Conservation (phyloP, 1,140 invertebrate genomes). For the Drosophila nigromelanica region DNA sequence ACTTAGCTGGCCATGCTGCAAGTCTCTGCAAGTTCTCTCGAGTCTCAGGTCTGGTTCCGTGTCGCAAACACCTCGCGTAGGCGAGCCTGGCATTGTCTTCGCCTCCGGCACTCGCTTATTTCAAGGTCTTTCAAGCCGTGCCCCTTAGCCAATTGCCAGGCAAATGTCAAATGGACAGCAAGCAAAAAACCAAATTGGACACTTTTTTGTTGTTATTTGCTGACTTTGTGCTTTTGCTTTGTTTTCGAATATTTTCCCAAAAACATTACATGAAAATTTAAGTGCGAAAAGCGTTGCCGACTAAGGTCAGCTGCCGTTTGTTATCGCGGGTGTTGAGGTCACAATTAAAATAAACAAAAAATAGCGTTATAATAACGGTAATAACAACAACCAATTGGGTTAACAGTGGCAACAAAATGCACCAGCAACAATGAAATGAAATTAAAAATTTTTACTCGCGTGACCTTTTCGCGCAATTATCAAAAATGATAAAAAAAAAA, state of each 20-base stretch:
- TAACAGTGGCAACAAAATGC: slow-evolving; percentile 48
- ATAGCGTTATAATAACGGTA: slow-evolving; percentile 31
- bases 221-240: slow-evolving; percentile 13
- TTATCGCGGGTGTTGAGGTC: slow-evolving; percentile 68
- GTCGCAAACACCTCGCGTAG: slow-evolving; percentile 40
- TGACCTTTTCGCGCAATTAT: slow-evolving; percentile 79
- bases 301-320: slow-evolving; percentile 61
- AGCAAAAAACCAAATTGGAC: slow-evolving; percentile 15
- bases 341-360: slow-evolving; percentile 1
- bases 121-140: slow-evolving; percentile 65
- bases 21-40: slow-evolving; percentile 28
- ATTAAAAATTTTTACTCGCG: slow-evolving; percentile 51
- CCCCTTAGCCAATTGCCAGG: slow-evolving; percentile 72
- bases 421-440: slow-evolving; percentile 33
- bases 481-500: slow-evolving; percentile 58
- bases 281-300: slow-evolving; percentile 51
- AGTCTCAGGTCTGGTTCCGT: slow-evolving; percentile 54
- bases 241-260: slow-evolving; percentile 52
- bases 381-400: slow-evolving; percentile 32
- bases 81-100: slow-evolving; percentile 50
- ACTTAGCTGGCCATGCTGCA: neutral
- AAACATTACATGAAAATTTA: slow-evolving; percentile 60
- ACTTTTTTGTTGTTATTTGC: slow-evolving; percentile 15
- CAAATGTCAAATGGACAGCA: slow-evolving; percentile 68
- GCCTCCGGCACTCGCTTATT: slow-evolving; percentile 41